phyloP scores from a whole-genome alignment of 2,888 invertebrate genomes.

The Callyntrura guangdongensis region DNA sequence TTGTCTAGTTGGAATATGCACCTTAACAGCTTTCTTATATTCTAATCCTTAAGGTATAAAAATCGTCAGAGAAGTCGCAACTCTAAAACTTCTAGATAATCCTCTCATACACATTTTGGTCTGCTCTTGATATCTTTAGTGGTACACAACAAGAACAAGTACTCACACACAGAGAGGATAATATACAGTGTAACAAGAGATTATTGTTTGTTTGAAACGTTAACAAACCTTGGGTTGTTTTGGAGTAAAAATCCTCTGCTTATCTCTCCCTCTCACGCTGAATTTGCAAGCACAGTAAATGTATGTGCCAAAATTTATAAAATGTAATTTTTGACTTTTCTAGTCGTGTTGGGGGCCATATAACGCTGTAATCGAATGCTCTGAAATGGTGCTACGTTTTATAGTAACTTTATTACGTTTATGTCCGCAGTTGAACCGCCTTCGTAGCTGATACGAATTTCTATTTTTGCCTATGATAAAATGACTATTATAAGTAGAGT shows the following conservation, averaged over 20 bases:
- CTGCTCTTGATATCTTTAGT: too few species aligned
- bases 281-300: background rate
- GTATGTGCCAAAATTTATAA: conserved; percentile 1
- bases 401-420: background rate
- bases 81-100: too few species aligned
- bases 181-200: background rate
- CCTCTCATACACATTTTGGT: too few species aligned
- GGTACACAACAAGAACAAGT: too few species aligned
- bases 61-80: too few species aligned
- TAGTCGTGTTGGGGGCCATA: background rate
- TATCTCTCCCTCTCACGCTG: conserved; percentile 1
- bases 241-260: conserved; percentile 29
- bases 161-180: background rate
- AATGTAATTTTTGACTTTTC: conserved; percentile 35
- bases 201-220: conserved; percentile 35
- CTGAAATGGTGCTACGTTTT: background rate
- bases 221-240: conserved; percentile 40
- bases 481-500: too few species aligned
- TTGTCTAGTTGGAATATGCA: too few species aligned
- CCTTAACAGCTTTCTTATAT: too few species aligned
- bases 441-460: too few species aligned
- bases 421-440: background rate
- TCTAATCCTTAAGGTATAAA: too few species aligned
- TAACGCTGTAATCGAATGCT: background rate
- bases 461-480: too few species aligned